Percentiles rank a stretch among this genome's conserved stretches.
phyloP scores from a whole-genome alignment of 1,140 invertebrate species.

The Tribolium castaneum region DNA sequence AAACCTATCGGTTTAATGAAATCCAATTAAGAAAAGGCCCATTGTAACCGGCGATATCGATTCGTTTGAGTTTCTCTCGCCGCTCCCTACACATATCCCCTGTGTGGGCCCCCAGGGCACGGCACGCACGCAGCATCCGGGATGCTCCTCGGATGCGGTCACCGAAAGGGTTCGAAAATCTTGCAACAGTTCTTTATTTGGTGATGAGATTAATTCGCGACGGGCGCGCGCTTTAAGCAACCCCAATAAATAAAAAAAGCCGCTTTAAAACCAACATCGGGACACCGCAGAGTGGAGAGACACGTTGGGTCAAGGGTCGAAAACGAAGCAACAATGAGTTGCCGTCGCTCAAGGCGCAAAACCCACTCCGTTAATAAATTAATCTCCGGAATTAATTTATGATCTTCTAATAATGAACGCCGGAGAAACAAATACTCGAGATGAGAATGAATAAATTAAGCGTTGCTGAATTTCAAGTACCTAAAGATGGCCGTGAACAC shows the following conservation, averaged over 20 bases:
- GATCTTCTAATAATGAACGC: constrained; percentile 53
- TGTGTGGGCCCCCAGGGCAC: constrained; percentile 28
- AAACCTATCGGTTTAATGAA: constrained; percentile 44
- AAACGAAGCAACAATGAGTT: constrained; percentile 32
- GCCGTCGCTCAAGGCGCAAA: constrained; percentile 31
- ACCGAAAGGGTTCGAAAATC: neutral
- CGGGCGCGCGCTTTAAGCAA: neutral
- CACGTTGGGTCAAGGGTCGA: constrained; percentile 23
- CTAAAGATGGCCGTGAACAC: constrained; percentile 18
- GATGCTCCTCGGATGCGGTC: neutral
- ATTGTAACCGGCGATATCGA: constrained; percentile 47
- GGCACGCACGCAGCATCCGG: constrained; percentile 45
- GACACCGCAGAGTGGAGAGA: constrained; percentile 16
- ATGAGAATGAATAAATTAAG: constrained; percentile 46
- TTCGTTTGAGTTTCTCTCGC: constrained; percentile 35
- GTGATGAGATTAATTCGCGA: too few species aligned
- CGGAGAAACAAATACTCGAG: constrained; percentile 49
- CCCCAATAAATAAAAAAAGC: constrained; percentile 14
- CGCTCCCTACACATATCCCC: constrained; percentile 31
- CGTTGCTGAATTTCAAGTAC: constrained; percentile 42
- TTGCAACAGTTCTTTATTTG: too few species aligned
- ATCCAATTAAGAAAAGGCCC: constrained; percentile 46
- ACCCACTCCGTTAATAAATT: constrained; percentile 48
- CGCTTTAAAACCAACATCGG: constrained; percentile 11
- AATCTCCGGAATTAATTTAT: constrained; percentile 52